Evolutionary conservation across 2,113 vertebrate species (phyloP).

Genomic region (Neodontobutis hainanensis): DNA sequence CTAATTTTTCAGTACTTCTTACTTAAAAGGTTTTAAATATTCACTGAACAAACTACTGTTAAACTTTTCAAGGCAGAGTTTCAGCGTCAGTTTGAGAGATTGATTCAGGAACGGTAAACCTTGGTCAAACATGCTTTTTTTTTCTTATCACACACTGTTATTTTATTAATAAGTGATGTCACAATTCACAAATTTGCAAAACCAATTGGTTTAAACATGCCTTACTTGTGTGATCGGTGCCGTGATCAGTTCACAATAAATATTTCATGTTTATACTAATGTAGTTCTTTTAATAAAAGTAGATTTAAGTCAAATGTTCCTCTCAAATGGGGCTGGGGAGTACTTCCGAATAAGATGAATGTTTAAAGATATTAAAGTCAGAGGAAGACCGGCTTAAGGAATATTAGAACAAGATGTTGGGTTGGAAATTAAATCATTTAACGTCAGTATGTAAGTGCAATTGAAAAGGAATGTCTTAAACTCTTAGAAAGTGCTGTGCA

Average conservation of each 20-base stretch:
- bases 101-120: too few relatives aligned
- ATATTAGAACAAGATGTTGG: not conserved
- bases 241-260: not conserved
- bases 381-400: not conserved
- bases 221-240: too few relatives aligned
- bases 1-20: too few relatives aligned
- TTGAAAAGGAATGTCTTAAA: not conserved
- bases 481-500: not conserved
- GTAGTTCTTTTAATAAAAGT: slow-evolving; percentile 1
- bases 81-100: too few relatives aligned
- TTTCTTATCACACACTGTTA: too few relatives aligned
- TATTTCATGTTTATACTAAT: not conserved
- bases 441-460: not conserved
- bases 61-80: too few relatives aligned
- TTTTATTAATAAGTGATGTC: not conserved
- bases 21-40: too few relatives aligned
- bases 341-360: not conserved
- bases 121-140: too few relatives aligned
- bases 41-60: too few relatives aligned
- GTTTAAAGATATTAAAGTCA: slow-evolving; percentile 1
- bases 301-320: not conserved
- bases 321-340: not conserved
- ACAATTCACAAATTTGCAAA: not conserved
- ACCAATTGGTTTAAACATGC: too few relatives aligned
- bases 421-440: not conserved